Conservation (phyloP, 2,113 vertebrate species). For the Antechinus stuartii region DNA sequence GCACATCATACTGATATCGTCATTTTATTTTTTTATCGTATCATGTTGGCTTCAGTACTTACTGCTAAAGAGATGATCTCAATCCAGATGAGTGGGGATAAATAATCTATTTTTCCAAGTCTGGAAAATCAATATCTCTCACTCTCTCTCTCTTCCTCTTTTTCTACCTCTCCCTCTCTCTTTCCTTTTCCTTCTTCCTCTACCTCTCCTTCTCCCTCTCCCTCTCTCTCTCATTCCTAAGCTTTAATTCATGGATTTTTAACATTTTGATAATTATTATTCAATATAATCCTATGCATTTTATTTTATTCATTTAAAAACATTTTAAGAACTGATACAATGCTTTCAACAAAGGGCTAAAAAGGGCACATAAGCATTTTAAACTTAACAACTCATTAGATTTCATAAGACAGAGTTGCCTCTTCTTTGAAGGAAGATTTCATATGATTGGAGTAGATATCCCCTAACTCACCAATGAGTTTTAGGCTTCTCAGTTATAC, state of each 20-base stretch:
- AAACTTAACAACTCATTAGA: neutral
- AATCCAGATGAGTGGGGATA: neutral
- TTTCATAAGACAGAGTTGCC: neutral
- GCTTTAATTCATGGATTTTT: neutral
- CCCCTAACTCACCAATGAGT: no score
- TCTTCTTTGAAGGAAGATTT: no score
- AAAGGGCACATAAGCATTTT: neutral
- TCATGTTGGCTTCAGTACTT: neutral
- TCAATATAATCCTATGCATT: neutral
- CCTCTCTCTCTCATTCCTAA: neutral
- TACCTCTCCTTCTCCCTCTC: no score
- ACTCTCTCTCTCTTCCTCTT: no score
- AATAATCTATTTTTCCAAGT: neutral
- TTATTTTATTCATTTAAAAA: neutral
- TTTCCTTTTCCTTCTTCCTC: no score
- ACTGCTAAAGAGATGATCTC: constrained; percentile 3
- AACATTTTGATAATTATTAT: neutral
- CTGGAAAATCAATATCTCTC: neutral
- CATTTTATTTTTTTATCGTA: neutral
- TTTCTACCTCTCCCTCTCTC: no score
- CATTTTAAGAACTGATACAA: neutral
- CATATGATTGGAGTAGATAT: no score
- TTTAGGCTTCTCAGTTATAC: no score
- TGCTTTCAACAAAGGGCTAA: neutral
- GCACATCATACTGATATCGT: neutral